These are phyloP conservation scores for Sylvilagus floridanus DNA, from an alignment of 2,797 vertebrate genomes.

Conservation along the genomic window DNA sequence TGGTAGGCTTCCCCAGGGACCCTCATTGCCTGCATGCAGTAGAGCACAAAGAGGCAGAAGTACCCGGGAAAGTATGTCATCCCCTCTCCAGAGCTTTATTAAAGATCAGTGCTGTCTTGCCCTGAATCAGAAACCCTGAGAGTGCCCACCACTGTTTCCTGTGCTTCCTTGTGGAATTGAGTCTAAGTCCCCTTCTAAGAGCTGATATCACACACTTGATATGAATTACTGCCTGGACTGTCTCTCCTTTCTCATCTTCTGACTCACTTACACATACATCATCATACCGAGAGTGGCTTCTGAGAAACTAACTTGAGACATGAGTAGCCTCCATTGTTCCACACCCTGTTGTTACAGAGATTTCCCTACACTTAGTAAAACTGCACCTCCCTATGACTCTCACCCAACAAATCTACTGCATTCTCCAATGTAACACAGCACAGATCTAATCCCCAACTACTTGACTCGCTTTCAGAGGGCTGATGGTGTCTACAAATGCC, in stretches of 20 bases:
- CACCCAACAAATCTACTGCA: not conserved
- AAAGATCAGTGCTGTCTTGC: not conserved
- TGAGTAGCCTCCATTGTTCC: not conserved
- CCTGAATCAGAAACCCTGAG: not conserved
- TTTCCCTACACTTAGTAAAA: not conserved
- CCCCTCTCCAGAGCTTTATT: not conserved
- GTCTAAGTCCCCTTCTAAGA: not conserved
- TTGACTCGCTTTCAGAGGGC: not conserved
- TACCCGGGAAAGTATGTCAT: not conserved
- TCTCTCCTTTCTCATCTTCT: not conserved
- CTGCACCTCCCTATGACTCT: not conserved
- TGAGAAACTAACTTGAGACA: not conserved
- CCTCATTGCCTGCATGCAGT: not conserved
- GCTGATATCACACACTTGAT: not conserved
- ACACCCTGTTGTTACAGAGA: not conserved
- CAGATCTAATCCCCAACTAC: not conserved
- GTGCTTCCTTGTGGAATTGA: not conserved
- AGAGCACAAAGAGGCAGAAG: not conserved
- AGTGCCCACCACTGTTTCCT: not conserved
- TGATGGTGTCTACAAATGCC: not conserved
- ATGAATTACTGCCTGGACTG: not conserved
- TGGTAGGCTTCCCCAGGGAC: no score
- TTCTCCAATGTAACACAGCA: not conserved
- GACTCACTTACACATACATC: not conserved
- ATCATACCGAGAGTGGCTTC: not conserved